phyloP scores from a whole-genome alignment of 2,888 invertebrate genomes.

The Euproctis similis region DNA sequence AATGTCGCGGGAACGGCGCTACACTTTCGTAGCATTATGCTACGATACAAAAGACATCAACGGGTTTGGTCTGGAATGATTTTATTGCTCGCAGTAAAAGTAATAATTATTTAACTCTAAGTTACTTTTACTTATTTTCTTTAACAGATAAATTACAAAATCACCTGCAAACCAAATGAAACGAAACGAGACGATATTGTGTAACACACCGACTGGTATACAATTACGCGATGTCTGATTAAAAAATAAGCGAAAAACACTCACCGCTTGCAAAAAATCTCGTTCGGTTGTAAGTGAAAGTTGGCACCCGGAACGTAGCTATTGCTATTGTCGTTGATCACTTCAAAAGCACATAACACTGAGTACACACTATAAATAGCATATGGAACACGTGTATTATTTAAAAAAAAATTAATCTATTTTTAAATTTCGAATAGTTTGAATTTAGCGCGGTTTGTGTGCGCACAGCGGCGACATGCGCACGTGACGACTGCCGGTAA shows the following conservation, averaged over 20 bases:
- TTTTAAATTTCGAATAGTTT: slow-evolving; percentile 21
- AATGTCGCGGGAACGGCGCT: too few species aligned
- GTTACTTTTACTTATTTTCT: too few species aligned
- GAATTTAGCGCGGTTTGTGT: slow-evolving; percentile 54
- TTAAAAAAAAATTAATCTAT: slow-evolving; percentile 16
- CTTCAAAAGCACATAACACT: slow-evolving; percentile 58
- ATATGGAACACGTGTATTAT: slow-evolving; percentile 41
- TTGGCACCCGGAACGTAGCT: slow-evolving; percentile 32
- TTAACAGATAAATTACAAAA: too few species aligned
- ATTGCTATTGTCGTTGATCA: slow-evolving; percentile 35
- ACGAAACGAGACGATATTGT: slow-evolving; percentile 41
- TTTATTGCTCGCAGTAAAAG: too few species aligned
- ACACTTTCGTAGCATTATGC: slow-evolving; percentile 31
- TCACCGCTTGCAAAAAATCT: slow-evolving; percentile 66
- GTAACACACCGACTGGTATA: slow-evolving; percentile 35
- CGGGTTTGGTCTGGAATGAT: slow-evolving; percentile 21
- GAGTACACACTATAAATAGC: slow-evolving; percentile 39
- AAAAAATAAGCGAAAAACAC: slow-evolving; percentile 57
- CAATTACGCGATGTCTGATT: slow-evolving; percentile 50
- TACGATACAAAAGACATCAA: slow-evolving; percentile 62
- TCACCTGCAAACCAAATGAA: too few species aligned
- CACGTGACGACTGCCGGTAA: slow-evolving; percentile 58
- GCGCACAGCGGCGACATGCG: slow-evolving; percentile 50
- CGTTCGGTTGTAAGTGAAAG: slow-evolving; percentile 48
- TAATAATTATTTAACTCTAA: too few species aligned